Conservation (phyloP, 2,113 vertebrate species). For the Hypocryptadius cinnamomeus region DNA sequence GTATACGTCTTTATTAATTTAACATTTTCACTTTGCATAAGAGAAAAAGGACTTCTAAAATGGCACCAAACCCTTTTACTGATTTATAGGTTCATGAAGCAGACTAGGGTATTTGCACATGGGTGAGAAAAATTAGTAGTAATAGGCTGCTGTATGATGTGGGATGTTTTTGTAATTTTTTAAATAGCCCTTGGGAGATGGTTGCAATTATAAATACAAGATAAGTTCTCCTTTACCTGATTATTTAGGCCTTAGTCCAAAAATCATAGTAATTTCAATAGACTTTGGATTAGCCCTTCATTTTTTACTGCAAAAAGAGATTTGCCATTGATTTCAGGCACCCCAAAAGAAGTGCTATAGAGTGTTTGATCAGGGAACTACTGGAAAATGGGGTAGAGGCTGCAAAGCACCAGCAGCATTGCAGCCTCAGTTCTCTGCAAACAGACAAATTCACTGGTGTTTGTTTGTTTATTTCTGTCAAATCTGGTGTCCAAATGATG, state of each 20-base stretch:
- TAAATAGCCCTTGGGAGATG: neutral
- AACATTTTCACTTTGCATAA: neutral
- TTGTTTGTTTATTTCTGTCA: neutral
- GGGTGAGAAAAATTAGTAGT: neutral
- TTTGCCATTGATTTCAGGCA: neutral
- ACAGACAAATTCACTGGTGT: neutral
- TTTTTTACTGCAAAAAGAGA: neutral
- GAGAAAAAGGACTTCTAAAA: neutral
- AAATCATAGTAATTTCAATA: neutral
- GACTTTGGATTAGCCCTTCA: neutral
- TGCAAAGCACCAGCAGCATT: neutral
- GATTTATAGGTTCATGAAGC: neutral
- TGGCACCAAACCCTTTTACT: neutral
- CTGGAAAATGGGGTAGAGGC: neutral
- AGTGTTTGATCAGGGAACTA: neutral
- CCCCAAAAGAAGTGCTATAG: neutral
- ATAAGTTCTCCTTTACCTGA: neutral
- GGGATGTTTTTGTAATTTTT: neutral
- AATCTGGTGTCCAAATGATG: neutral
- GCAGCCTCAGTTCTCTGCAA: neutral
- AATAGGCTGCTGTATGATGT: neutral
- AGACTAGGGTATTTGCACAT: neutral
- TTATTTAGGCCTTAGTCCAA: slow-evolving; percentile 18
- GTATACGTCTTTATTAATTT: neutral
- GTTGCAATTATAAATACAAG: neutral